Base-by-base conservation (phyloP, 2,888 invertebrate genomes). In the Melieria crassipennis region DNA sequence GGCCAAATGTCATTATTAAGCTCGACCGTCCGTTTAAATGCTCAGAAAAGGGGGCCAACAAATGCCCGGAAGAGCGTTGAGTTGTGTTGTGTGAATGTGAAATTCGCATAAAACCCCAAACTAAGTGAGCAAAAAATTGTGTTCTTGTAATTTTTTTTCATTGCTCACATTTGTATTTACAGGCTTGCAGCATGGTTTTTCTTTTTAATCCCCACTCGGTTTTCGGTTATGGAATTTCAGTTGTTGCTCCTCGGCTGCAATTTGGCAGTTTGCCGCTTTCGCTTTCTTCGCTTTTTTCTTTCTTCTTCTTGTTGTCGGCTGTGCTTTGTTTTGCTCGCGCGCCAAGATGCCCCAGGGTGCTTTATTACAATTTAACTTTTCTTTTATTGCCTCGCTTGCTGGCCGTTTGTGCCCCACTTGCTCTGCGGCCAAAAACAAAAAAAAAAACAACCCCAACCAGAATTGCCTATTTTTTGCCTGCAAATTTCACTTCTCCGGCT, bases 321-420 rank as follows among this genome's bases (percentile, higher is more conserved):
- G 5, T 56, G 9, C 47, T 7, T 50, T 58, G 1, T 13, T 30
- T 46, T 50, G 16, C 16, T 45, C 42, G 9, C 11, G 50, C 42
- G 50, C 7, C 16, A 11, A 68, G 56, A 63, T 16, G 65, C 7
- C 55, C 62, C 73, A 47, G 10, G 16, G 67, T 43, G 57, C 60
- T 47, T 60, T 66, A 62, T 70, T 67, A 67, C 42, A 63, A 63
- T 70, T 66, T 61, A 63, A 67, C 63, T 70, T 70, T 70, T 60
- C 63, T 73, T 73, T 58, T 67, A 57, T 63, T 57, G 48, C 61
- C 64, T 7, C 67, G n/a, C 13, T 46, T 67, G 43, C 13, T 58
- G 30, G 5, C 2, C 7, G 5, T 30, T 58, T 30, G 9, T 13
- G 9, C 7, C 7, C 9, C 16, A 30, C 43, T 30, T 30, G 30